Percentiles rank a stretch among this genome's conserved stretches.
phyloP scores from a whole-genome alignment of 2,888 invertebrate species.

The Amphiduros pacificus region DNA sequence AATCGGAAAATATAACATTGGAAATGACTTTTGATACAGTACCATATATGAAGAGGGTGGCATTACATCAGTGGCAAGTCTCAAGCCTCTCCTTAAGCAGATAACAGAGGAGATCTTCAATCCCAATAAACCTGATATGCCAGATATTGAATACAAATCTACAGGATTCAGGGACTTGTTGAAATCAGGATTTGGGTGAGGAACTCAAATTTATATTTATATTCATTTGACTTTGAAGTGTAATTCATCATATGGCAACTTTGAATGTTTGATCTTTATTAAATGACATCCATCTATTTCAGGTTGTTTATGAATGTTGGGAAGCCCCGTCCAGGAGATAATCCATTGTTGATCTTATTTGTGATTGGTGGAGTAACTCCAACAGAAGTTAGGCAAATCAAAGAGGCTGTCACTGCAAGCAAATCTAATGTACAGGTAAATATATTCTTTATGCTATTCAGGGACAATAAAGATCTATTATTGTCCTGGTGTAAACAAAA shows the following conservation, averaged over 20 bases:
- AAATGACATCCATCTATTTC: no score
- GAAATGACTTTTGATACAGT: constrained; percentile 19
- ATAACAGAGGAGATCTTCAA: constrained; percentile 67
- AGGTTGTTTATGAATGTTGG: constrained; percentile 67
- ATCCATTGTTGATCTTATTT: constrained; percentile 68
- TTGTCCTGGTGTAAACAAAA: no score
- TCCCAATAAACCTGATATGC: constrained; percentile 65
- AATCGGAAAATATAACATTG: neutral
- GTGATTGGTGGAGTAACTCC: constrained; percentile 71
- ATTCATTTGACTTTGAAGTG: no score
- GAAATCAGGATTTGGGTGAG: constrained; percentile 71
- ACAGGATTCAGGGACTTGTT: constrained; percentile 64
- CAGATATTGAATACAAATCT: constrained; percentile 66
- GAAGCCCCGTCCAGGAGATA: constrained; percentile 68
- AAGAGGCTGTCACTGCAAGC: constrained; percentile 45
- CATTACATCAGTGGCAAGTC: constrained; percentile 50
- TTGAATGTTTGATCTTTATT: neutral
- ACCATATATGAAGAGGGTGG: constrained; percentile 44
- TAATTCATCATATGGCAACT: no score
- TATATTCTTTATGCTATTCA: no score
- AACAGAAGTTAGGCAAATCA: constrained; percentile 65
- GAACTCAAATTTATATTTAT: no score
- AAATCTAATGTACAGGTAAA: constrained; percentile 34
- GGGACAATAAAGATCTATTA: no score
- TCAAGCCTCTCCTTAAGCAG: constrained; percentile 65